These are phyloP conservation scores for Vesta saturnalis DNA, from an alignment of 2,888 invertebrate genomes.

Conservation along the genomic window DNA sequence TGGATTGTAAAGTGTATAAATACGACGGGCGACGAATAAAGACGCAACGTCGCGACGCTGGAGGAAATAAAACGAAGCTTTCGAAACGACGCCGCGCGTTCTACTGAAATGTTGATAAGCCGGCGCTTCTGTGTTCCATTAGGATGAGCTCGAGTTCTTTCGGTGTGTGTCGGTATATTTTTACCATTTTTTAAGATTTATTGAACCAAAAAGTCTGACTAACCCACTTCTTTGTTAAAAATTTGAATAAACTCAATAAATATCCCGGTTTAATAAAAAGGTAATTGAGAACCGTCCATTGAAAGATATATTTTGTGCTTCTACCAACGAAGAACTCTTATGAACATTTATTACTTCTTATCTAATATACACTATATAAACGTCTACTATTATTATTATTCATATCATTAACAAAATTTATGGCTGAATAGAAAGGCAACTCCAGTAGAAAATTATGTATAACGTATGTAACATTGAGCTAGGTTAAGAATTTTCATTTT, in stretches of 20 bases:
- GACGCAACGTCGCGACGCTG: conserved; percentile 17
- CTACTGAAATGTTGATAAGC: conserved; percentile 34
- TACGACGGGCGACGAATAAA: not conserved
- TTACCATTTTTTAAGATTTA: conserved; percentile 24
- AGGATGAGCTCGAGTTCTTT: conserved; percentile 27
- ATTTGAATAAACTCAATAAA: not conserved
- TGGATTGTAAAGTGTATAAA: not conserved
- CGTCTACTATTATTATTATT: no score
- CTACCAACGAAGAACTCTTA: no score
- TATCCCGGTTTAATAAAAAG: not conserved
- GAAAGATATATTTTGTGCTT: no score
- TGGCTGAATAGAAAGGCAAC: no score
- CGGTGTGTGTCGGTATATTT: conserved; percentile 21
- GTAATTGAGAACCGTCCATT: not conserved
- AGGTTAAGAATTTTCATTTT: no score
- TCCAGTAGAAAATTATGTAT: no score
- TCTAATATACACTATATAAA: no score
- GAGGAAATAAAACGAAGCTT: conserved; percentile 12
- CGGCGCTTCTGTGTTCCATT: conserved; percentile 28
- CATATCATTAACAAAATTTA: no score
- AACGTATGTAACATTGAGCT: no score
- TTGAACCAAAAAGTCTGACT: conserved; percentile 23
- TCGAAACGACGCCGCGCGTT: conserved; percentile 33
- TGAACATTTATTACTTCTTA: no score
- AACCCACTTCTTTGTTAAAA: conserved; percentile 8